A percentile compares a stretch with the other conserved stretches of the same genome.
phyloP scores from a whole-genome alignment of 2,797 vertebrate species.

The Intellagama lesueurii region DNA sequence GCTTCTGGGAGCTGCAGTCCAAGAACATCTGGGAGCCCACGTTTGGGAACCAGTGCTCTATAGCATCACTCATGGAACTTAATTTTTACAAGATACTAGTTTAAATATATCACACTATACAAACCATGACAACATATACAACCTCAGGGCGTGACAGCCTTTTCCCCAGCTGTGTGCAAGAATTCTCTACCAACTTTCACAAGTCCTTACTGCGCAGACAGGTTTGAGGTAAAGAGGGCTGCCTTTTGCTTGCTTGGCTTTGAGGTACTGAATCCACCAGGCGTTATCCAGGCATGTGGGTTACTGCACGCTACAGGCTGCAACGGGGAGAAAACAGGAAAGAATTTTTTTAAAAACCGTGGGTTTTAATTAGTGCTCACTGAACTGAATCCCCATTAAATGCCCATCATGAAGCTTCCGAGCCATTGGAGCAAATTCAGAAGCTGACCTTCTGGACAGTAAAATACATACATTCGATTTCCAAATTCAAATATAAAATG shows the following conservation, averaged over 20 bases:
- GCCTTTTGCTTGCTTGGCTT: neutral
- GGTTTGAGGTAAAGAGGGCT: neutral
- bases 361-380: too few relatives aligned
- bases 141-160: neutral
- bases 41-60: neutral
- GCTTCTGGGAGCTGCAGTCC: too few relatives aligned
- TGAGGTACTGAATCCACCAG: neutral
- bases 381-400: neutral
- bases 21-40: too few relatives aligned
- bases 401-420: neutral
- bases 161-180: neutral
- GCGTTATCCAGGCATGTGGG: accelerated
- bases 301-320: constrained; percentile 79
- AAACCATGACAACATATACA: neutral
- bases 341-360: neutral
- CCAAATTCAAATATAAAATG: too few relatives aligned
- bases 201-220: neutral
- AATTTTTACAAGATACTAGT: neutral
- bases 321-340: neutral
- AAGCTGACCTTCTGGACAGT: neutral
- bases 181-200: neutral
- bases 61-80: neutral
- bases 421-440: neutral
- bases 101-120: neutral
- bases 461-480: too few relatives aligned